Evolutionary conservation across 2,113 vertebrate genomes (phyloP), one percentile per base, ranked within the genome.

Genomic region (Upupa epops): DNA sequence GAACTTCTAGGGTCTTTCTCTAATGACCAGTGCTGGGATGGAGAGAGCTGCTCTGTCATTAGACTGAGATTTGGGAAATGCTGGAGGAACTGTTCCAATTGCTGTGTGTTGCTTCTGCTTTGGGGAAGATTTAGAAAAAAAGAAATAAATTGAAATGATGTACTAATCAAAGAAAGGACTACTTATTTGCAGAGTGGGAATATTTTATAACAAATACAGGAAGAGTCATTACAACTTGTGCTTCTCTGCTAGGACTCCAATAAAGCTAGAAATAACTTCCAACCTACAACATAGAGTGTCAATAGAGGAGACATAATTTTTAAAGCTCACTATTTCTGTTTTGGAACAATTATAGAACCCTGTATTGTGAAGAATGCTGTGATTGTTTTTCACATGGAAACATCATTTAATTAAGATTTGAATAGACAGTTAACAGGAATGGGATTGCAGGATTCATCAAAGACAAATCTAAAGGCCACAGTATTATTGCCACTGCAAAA

Each of bases 391-490:
- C 34, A 9, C 85, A 89, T 72, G 91, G 88, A 73, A 81, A 75
- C 49, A 58, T 37, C n/a, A 65, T 86, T 92, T 89, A 88, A 89
- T 94, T 90, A 92, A 82, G 86, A 65, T 69, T 66, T 84, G 86
- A 95, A 59, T 83, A 95, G 94, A 93, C 75, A 86, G 86, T 78
- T 86, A 90, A 82, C 61, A 89, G 77, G 51, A 95, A 37, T 61
- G 32, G 25, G 86, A 72, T 29, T 86, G 77, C 76, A 84, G 54
- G 36, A 59, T 93, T 81, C 58, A 86, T 81, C 54, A 65, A 61
- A 92, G 74, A 61, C 82, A 75, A 90, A 82, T 89, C 70, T 70
- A 75, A 87, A 75, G 83, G 86, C 73, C 77, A 79, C 29, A 48
- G 18, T 83, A 86, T 84, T 94, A 84, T 95, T 96, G 93, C 46